Conservation (phyloP, 2,888 invertebrate genomes). For the Serripes groenlandicus region DNA sequence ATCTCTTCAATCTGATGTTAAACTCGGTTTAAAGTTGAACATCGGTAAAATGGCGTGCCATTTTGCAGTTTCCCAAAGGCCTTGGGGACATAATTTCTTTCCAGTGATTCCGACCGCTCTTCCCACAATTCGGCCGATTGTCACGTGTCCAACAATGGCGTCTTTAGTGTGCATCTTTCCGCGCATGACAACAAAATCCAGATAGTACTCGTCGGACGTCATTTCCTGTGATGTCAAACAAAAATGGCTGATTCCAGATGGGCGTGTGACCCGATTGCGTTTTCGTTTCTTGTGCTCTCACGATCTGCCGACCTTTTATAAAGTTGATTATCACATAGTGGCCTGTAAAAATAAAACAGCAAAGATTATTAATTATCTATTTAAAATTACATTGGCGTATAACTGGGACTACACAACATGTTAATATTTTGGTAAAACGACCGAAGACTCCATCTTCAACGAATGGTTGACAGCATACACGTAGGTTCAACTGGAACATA, state of each 20-base stretch:
- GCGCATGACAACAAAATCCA: constrained; percentile 79
- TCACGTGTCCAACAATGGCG: constrained; percentile 78
- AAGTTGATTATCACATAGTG: constrained; percentile 78
- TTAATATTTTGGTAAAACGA: no score
- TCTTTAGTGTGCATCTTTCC: constrained; percentile 76
- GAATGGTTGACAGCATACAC: no score
- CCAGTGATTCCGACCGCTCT: constrained; percentile 77
- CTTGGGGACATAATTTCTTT: constrained; percentile 72
- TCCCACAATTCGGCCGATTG: constrained; percentile 73
- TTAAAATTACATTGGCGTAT: no score
- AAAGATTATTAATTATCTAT: no score
- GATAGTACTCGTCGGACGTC: constrained; percentile 63
- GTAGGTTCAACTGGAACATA: no score
- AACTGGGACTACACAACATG: no score
- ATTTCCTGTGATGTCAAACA: constrained; percentile 73
- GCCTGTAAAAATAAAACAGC: constrained; percentile 65
- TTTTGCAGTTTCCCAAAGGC: constrained; percentile 72
- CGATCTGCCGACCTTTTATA: constrained; percentile 58
- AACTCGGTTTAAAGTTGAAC: constrained; percentile 56
- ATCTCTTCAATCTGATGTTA: neutral
- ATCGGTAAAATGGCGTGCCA: constrained; percentile 79
- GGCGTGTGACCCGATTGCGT: constrained; percentile 72
- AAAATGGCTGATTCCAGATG: constrained; percentile 81
- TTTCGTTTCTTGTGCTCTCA: constrained; percentile 71
- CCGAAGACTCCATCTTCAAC: no score